Evolutionary conservation across 2,797 vertebrate genomes (phyloP), one percentile per base, ranked within the genome.

Genomic region (Sebastes iracundus): DNA sequence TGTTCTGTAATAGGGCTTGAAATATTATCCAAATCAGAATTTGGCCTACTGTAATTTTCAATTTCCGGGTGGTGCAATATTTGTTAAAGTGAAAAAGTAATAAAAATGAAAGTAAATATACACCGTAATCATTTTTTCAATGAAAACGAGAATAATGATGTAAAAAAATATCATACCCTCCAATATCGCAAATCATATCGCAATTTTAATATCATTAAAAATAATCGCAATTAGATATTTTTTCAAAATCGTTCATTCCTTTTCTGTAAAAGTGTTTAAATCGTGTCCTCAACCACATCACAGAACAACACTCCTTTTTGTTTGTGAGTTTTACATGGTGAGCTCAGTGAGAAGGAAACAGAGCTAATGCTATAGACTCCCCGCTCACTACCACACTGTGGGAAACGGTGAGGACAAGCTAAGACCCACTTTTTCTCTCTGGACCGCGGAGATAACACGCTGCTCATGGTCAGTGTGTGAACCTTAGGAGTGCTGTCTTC

Each of bases 371-470:
- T 28, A 53, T 22, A 52, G 9, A 20, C 33, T 55, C 23, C 22
- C 32, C 9, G 27, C 72, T 38, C 46, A 53, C 81, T 56, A 52
- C 10, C 23, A 38, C 13, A 27, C 46, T 38, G 70, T 28, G 32
- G n/a, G 32, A 68, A 79, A 55, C n/a, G n/a, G 28, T 18, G 25
- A 80, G 23, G 46, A 35, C 18, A 60, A 56, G 28, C 53, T 10
- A 35, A 67, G 8, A 69, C 22, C 32, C 23, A 28, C 16, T 62
- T 72, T 68, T 72, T 75, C 72, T 60, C 32, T 77, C 66, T 87
- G 77, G 69, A 33, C 49, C 9, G 27, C 55, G 1, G 38, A 77
- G 86, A 88, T 88, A 81, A 80, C 59, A 63, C 28, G 2, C 62
- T 64, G 66, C 64, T 77, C 69, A 56, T 52, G 66, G 77, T 81